A percentile compares a stretch with the other conserved stretches of the same genome.
Evolutionary conservation across 1,140 invertebrate species (phyloP).

Genomic region (Drosophila azteca): DNA sequence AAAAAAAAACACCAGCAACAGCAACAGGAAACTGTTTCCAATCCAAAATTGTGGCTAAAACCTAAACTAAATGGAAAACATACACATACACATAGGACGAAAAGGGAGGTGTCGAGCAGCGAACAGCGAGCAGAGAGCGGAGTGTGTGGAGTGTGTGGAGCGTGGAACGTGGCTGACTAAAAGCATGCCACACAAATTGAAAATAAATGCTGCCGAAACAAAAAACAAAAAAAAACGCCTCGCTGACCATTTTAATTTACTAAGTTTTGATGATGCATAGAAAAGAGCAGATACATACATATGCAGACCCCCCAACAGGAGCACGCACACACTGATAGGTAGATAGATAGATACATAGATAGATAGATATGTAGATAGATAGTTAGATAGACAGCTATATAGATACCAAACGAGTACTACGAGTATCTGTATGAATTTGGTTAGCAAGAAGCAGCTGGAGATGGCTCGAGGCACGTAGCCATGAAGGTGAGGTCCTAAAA

Average conservation of each 20-base stretch:
- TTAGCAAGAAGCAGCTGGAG: too few species aligned
- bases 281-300: constrained; percentile 13
- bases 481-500: too few species aligned
- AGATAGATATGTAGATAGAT: too few species aligned
- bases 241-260: constrained; percentile 76
- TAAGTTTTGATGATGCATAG: constrained; percentile 70
- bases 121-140: background rate
- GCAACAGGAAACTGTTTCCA: constrained; percentile 8
- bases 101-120: background rate
- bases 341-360: constrained; percentile 6
- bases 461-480: too few species aligned
- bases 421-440: too few species aligned
- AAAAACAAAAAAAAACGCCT: constrained; percentile 65
- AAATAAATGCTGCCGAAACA: constrained; percentile 56
- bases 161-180: constrained; percentile 51
- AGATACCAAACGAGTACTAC: too few species aligned
- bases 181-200: constrained; percentile 73
- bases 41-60: constrained; percentile 70
- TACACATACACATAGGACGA: constrained; percentile 11
- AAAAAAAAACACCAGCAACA: constrained; percentile 1
- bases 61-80: constrained; percentile 68
- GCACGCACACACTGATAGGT: constrained; percentile 10
- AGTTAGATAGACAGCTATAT: too few species aligned
- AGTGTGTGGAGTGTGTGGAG: background rate
- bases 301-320: background rate